Conservation (phyloP, 2,888 invertebrate species). For the Bruchidius siliquastri region DNA sequence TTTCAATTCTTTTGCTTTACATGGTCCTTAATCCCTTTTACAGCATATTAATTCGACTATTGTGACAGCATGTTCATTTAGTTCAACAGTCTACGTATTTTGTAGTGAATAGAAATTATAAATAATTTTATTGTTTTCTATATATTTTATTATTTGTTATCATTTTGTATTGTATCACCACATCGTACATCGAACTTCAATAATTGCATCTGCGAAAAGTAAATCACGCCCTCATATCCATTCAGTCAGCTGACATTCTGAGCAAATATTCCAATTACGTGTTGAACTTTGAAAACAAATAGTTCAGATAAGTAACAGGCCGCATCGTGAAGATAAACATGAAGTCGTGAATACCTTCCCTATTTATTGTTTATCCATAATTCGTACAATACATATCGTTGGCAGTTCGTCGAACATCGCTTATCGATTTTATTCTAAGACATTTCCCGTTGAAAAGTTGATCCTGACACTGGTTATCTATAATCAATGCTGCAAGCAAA, state of each 20-base stretch:
- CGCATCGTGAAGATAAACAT: neutral
- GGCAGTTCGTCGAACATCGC: neutral
- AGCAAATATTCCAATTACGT: neutral
- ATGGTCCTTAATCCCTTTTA: too few relatives aligned
- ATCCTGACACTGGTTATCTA: too few relatives aligned
- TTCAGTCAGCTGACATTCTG: neutral
- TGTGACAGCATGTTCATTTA: too few relatives aligned
- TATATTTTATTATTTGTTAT: too few relatives aligned
- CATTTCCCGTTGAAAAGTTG: too few relatives aligned
- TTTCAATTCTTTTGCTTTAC: too few relatives aligned
- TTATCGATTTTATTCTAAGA: neutral
- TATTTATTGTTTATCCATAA: neutral
- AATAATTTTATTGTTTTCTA: too few relatives aligned
- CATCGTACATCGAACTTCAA: neutral
- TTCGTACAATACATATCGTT: neutral
- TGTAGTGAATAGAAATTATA: too few relatives aligned
- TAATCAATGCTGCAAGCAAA: too few relatives aligned
- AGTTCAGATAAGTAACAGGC: neutral
- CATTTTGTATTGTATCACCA: too few relatives aligned
- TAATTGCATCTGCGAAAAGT: neutral
- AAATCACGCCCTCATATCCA: neutral
- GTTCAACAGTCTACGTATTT: too few relatives aligned
- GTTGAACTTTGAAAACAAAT: neutral
- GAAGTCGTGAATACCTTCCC: neutral
- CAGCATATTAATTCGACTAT: too few relatives aligned